Base-by-base conservation (phyloP, 2,888 invertebrate genomes). In the Pomacea canaliculata region DNA sequence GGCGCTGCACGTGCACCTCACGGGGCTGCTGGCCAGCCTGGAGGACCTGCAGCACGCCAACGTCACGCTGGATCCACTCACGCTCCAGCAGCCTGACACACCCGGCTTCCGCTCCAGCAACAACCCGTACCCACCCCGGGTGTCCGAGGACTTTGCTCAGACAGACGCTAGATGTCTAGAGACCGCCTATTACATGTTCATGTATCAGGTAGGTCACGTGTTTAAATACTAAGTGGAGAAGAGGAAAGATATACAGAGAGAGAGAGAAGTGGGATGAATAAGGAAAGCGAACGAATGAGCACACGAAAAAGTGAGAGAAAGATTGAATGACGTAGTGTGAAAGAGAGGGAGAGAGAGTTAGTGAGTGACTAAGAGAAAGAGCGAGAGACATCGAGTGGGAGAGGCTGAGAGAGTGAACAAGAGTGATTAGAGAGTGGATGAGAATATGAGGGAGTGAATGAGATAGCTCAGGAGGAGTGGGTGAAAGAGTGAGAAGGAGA, bases 91-190 rank as follows among this genome's bases (percentile, higher is more conserved):
- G 74, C 69, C 74, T 7, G 74, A 74, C 69, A 60, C 74, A 7
- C 74, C 62, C 18, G 74, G 74, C 9, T 16, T 46, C 46, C 60
- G 74, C 19, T 68, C 69, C 23, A 60, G 48, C 48, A 73, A 74
- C 74, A 74, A 74, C 69, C 74, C 74, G 10, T 74, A 74, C 48
- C 73, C 74, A 69, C 74, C 74, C 73, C n/a, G 74, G 46, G 62
- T 74, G 13, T 74, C 74, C 18, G 68, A 67, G 49, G 69, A 74
- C 63, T 74, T 74, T 18, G 51, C 49, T 16, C 69, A 69, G 49
- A 69, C 46, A 7, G 69, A 68, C 62, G 62, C 74, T 23, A 62
- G 69, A 3, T 74, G 74, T 23, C 46, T 74, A 23, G 74, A 74
- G 69, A 74, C 74, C 0, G 74, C 69, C 37, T 73, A 73, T 60